phyloP scores from a whole-genome alignment of 92 coral and sea anemone species.

The Parazoanthus darwini region DNA sequence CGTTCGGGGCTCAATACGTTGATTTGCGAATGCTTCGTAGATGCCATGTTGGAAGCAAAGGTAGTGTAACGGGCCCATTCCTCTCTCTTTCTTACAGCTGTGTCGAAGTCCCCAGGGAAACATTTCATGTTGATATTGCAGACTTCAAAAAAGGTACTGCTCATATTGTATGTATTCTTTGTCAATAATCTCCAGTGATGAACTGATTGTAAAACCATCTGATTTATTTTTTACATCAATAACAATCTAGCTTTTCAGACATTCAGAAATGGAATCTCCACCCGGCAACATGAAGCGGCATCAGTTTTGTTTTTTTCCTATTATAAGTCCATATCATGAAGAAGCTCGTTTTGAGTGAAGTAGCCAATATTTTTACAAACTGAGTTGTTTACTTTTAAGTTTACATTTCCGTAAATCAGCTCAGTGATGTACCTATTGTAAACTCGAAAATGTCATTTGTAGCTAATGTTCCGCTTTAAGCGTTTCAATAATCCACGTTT shows the following conservation, averaged over 20 bases:
- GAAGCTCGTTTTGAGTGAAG: too few relatives aligned
- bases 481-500: too few relatives aligned
- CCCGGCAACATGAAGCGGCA: not conserved
- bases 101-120: conserved; percentile 75
- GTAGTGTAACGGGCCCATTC: too few relatives aligned
- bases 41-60: not conserved
- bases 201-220: not conserved
- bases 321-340: not conserved
- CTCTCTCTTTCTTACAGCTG: conserved; percentile 50
- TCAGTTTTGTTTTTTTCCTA: too few relatives aligned
- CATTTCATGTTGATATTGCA: conserved; percentile 51
- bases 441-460: too few relatives aligned
- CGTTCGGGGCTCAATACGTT: too few relatives aligned
- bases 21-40: not conserved
- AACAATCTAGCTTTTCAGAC: too few relatives aligned
- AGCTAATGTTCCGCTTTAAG: too few relatives aligned
- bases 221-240: not conserved
- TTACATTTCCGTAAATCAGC: too few relatives aligned
- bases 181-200: not conserved
- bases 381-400: too few relatives aligned
- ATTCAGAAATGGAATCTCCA: not conserved
- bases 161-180: not conserved
- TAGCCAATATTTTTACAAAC: too few relatives aligned
- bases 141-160: conserved; percentile 61
- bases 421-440: too few relatives aligned